Conservation (phyloP, 2,113 vertebrate species). For the Poecile atricapillus region DNA sequence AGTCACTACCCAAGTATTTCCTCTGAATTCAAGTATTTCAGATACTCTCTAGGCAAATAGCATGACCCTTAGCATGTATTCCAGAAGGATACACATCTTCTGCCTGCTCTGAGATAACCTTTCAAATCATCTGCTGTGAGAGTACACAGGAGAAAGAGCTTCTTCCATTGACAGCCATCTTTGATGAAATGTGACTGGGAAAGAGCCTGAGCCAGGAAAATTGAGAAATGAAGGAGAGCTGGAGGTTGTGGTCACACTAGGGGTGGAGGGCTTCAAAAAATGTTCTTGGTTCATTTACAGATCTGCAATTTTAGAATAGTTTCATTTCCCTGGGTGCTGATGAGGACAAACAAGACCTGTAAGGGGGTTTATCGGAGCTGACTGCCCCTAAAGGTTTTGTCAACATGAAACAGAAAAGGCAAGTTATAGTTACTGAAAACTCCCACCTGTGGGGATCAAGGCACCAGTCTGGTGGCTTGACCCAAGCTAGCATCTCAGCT, state of each 20-base stretch:
- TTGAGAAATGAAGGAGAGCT: neutral
- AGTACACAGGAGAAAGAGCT: neutral
- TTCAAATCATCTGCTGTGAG: neutral
- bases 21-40: neutral
- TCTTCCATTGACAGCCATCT: neutral
- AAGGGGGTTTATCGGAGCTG: neutral
- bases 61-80: neutral
- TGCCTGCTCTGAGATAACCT: neutral
- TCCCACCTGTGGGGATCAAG: neutral
- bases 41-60: neutral
- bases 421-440: neutral
- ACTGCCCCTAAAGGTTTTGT: neutral
- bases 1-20: neutral
- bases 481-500: neutral
- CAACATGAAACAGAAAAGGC: neutral
- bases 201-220: neutral
- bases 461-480: neutral
- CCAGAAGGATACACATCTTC: neutral
- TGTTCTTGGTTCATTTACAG: no score
- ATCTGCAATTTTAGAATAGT: neutral
- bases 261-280: neutral
- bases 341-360: neutral
- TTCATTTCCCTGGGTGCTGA: neutral
- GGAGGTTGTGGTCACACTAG: rapidly evolving
- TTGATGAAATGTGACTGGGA: neutral